Evolutionary conservation across 2,888 invertebrate genomes (phyloP).

Genomic region (Pasiphila rectangulata): DNA sequence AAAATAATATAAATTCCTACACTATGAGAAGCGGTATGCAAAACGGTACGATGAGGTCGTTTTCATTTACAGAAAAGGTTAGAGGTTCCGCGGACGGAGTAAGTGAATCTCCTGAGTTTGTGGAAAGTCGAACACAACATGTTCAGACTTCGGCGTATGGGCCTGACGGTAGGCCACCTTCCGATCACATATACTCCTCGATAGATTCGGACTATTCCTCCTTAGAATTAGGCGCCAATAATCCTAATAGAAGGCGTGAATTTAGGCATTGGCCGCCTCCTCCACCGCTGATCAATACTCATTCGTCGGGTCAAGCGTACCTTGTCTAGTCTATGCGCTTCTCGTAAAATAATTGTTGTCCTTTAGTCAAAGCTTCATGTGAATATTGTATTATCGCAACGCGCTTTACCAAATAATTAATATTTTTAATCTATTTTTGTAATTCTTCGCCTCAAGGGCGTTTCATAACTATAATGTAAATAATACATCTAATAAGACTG

Average conservation of each 20-base stretch:
- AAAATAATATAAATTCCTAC: slow-evolving; percentile 91
- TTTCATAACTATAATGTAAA: slow-evolving; percentile 73
- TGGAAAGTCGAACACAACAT: slow-evolving; percentile 60
- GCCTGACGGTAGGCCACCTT: slow-evolving; percentile 85
- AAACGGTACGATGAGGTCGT: slow-evolving; percentile 82
- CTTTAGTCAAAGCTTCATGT: slow-evolving; percentile 75
- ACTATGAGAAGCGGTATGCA: slow-evolving; percentile 84
- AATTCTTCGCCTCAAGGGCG: slow-evolving; percentile 72
- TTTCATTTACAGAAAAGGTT: slow-evolving; percentile 80
- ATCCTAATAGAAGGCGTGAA: slow-evolving; percentile 68
- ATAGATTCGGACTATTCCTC: slow-evolving; percentile 94
- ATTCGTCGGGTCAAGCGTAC: slow-evolving; percentile 74
- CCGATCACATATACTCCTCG: slow-evolving; percentile 94
- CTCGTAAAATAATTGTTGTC: slow-evolving; percentile 41
- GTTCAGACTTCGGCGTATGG: slow-evolving; percentile 68
- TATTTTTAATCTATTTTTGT: slow-evolving; percentile 75
- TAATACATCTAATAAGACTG: slow-evolving; percentile 80
- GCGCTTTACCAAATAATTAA: slow-evolving; percentile 79
- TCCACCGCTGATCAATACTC: slow-evolving; percentile 68
- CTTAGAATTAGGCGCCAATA: slow-evolving; percentile 83
- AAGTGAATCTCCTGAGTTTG: slow-evolving; percentile 84
- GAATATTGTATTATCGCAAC: slow-evolving; percentile 69
- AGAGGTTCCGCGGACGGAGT: slow-evolving; percentile 62
- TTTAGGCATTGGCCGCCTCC: slow-evolving; percentile 75
- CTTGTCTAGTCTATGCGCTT: slow-evolving; percentile 74